Evolutionary conservation across 2,888 invertebrate species (phyloP).

Genomic region (Strigamia crassipes): DNA sequence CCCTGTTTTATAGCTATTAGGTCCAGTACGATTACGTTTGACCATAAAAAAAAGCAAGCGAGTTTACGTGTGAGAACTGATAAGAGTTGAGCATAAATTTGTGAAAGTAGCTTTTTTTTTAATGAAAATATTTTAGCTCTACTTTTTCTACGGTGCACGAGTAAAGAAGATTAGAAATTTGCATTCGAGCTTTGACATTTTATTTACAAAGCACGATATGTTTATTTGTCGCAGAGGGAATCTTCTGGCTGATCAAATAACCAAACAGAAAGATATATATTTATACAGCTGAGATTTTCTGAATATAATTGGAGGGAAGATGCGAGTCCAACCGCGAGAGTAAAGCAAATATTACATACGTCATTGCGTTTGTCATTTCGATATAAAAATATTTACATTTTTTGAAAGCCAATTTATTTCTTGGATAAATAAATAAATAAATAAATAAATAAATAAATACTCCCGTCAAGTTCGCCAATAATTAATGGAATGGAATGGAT

Average conservation of each 20-base stretch:
- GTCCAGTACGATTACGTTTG: slow-evolving; percentile 28
- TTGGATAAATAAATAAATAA: not conserved
- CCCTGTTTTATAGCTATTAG: slow-evolving; percentile 8
- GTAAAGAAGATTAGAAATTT: not conserved
- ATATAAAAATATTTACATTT: not conserved
- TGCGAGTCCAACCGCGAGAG: not conserved
- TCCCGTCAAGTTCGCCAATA: too few species aligned
- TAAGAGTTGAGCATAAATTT: slow-evolving; percentile 16
- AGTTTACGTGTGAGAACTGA: slow-evolving; percentile 29
- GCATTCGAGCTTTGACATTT: not conserved
- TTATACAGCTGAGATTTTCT: not conserved
- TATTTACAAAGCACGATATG: not conserved
- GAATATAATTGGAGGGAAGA: not conserved
- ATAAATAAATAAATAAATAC: not conserved
- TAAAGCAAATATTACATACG: not conserved
- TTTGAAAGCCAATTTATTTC: not conserved
- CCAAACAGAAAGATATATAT: not conserved
- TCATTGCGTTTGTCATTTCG: not conserved
- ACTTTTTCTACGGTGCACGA: not conserved
- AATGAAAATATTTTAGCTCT: not conserved
- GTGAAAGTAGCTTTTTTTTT: not conserved
- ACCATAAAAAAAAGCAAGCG: slow-evolving; percentile 8
- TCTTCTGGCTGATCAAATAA: not conserved
- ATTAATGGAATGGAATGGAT: too few species aligned
- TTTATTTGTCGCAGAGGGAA: not conserved